Base-by-base conservation (phyloP, 2,888 invertebrate genomes). In the Eupithecia centaureata region DNA sequence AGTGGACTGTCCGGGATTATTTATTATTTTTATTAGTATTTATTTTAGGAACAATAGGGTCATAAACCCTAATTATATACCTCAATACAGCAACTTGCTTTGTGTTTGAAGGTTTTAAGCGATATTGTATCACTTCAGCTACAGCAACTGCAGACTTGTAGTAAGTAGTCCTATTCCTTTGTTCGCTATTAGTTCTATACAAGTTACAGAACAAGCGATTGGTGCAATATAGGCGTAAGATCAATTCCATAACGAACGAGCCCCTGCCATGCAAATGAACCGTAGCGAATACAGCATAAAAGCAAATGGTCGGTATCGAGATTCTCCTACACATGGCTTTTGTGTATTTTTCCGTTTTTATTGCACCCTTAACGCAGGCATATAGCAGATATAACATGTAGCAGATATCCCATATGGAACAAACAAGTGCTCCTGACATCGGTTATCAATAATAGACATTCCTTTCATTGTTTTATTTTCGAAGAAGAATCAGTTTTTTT, bases 261-360 rank as follows among this genome's bases (percentile, higher is more conserved):
- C 76, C 65, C 70, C 72, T 69, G 65, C 77, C 78, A 79, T 79
- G 77, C 77, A 79, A 78, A 81, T 77, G 81, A 79, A 77, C 72
- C 76, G 75, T 74, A 76, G 73, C 77, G 75, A 80, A 79, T 75
- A 25, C 76, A 73, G 74, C 71, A 80, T 82, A 82, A 82, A 79
- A 80, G 73, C 73, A 77, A 81, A 81, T 81, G 81, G 77, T 76
- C 78, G 75, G 77, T 79, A 76, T 77, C 77, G 74, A 73, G 69
- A 69, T 74, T 72, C 72, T 71, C 73, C 62, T 72, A 65, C 60
- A 72, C 65, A 68, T 69, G 38, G 64, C 73, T 71, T 75, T 75
- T 73, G 68, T 75, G 60, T 47, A 60, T 70, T 71, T 70, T 72
- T 72, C 71, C 70, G 70, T 68, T 77, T 79, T 79, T 80, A 81